Evolutionary conservation across 1,140 invertebrate species (phyloP).

Genomic region (Andricus grossulariae): DNA sequence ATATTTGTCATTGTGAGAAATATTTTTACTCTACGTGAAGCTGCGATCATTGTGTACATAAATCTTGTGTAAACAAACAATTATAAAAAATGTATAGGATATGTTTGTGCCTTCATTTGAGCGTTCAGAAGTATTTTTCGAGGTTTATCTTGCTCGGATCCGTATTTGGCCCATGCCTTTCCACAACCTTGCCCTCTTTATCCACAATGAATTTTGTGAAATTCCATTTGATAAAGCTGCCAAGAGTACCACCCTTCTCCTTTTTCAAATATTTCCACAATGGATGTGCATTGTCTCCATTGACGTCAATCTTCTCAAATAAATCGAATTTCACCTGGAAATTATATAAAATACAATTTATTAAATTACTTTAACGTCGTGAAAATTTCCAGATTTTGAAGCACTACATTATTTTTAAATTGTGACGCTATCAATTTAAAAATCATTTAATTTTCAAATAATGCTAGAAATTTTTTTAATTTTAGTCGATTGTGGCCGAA

Average conservation of each 20-base stretch:
- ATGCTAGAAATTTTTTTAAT: no score
- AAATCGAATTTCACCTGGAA: conserved; percentile 71
- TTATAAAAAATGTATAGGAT: no score
- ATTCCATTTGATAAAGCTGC: conserved; percentile 96
- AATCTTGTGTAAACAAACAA: no score
- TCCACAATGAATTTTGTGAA: conserved; percentile 97
- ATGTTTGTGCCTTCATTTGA: no score
- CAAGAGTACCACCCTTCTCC: conserved; percentile 86
- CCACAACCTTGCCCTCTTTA: conserved; percentile 91
- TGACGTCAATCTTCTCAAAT: conserved; percentile 91
- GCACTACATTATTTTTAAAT: not conserved
- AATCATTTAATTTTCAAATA: no score
- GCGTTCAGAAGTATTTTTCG: conserved; percentile 81
- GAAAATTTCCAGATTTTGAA: conserved; percentile 32
- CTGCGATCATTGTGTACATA: no score
- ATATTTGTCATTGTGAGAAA: no score
- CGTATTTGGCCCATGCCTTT: conserved; percentile 88
- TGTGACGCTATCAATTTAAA: no score
- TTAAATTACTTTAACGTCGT: conserved; percentile 33
- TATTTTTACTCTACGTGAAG: no score
- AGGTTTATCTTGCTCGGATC: conserved; percentile 84
- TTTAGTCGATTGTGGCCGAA: no score
- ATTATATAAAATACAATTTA: conserved; percentile 10
- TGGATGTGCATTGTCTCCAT: conserved; percentile 90
- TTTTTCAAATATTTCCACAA: conserved; percentile 92